These are phyloP conservation scores for Alcedo atthis DNA, from an alignment of 2,797 vertebrate species.

Conservation along the genomic window DNA sequence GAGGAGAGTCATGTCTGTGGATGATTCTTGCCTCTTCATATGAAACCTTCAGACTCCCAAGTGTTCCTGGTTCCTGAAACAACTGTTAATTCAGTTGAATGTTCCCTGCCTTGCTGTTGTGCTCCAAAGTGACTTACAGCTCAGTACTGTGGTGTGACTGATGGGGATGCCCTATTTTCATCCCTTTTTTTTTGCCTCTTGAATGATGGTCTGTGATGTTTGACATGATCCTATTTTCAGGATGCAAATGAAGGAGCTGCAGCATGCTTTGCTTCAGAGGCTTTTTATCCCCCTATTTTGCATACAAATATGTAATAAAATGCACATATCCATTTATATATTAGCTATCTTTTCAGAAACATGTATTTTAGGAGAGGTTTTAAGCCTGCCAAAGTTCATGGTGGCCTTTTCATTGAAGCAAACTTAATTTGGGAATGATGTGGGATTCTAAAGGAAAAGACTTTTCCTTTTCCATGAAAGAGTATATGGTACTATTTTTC, in stretches of 20 bases:
- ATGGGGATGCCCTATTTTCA: not conserved
- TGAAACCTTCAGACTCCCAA: not conserved
- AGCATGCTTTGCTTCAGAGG: not conserved
- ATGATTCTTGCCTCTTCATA: not conserved
- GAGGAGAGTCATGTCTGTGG: not conserved
- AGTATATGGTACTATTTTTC: not conserved
- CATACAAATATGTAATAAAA: not conserved
- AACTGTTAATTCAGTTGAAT: not conserved
- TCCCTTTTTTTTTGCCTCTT: not conserved
- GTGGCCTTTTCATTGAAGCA: not conserved
- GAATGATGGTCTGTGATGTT: constrained; percentile 17
- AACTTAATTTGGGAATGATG: not conserved
- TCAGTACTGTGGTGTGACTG: not conserved
- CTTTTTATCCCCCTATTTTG: not conserved
- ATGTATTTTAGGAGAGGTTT: not conserved
- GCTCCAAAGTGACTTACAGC: not conserved
- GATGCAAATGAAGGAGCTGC: constrained; percentile 4
- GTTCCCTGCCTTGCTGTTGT: not conserved
- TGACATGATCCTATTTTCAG: constrained; percentile 53
- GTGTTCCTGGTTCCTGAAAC: not conserved
- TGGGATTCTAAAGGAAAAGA: not conserved
- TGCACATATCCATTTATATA: not conserved
- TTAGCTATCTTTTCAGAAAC: not conserved
- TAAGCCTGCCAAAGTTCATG: not conserved
- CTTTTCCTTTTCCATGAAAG: not conserved